These are phyloP conservation scores for Agelas oroides DNA, from an alignment of 37 sponge, comb jelly and placozoan genomes.

Conservation along the genomic window DNA sequence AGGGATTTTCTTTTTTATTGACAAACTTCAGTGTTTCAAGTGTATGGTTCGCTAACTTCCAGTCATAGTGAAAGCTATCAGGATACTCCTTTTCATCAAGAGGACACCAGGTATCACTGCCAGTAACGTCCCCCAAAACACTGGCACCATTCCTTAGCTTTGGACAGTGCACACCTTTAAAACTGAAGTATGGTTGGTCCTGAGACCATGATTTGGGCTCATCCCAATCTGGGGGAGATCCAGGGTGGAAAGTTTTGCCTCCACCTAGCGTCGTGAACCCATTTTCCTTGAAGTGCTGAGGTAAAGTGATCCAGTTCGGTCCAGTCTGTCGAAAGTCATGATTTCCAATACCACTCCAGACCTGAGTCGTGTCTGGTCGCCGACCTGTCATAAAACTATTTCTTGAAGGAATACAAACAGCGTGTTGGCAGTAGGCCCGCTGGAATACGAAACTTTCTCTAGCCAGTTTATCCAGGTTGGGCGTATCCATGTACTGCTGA, in stretches of 20 bases:
- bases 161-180: slow-evolving; percentile 4
- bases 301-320: slow-evolving; percentile 46
- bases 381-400: slow-evolving; percentile 38
- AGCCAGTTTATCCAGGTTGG: slow-evolving; percentile 14
- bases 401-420: slow-evolving; percentile 25
- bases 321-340: slow-evolving; percentile 32
- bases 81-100: slow-evolving; percentile 15
- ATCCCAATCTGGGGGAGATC: slow-evolving; percentile 33
- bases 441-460: slow-evolving; percentile 21
- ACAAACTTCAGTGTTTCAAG: slow-evolving; percentile 29
- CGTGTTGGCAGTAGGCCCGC: slow-evolving; percentile 44
- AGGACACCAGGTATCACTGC: slow-evolving; percentile 18
- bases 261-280: slow-evolving; percentile 43
- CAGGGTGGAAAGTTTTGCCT: slow-evolving; percentile 43
- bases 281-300: slow-evolving; percentile 42
- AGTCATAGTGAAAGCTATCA: slow-evolving; percentile 34
- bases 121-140: neutral
- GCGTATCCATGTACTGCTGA: slow-evolving; percentile 17
- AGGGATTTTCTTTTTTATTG: slow-evolving; percentile 11
- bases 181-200: slow-evolving; percentile 25
- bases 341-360: slow-evolving; percentile 32
- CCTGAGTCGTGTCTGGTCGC: slow-evolving; percentile 36
- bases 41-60: slow-evolving; percentile 11
- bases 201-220: slow-evolving; percentile 52
- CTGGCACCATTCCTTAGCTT: neutral